A percentile compares a stretch with the other conserved stretches of the same genome.
phyloP scores from a whole-genome alignment of 53 echinoderm and acorn worm species.

The Apostichopus leukothele region DNA sequence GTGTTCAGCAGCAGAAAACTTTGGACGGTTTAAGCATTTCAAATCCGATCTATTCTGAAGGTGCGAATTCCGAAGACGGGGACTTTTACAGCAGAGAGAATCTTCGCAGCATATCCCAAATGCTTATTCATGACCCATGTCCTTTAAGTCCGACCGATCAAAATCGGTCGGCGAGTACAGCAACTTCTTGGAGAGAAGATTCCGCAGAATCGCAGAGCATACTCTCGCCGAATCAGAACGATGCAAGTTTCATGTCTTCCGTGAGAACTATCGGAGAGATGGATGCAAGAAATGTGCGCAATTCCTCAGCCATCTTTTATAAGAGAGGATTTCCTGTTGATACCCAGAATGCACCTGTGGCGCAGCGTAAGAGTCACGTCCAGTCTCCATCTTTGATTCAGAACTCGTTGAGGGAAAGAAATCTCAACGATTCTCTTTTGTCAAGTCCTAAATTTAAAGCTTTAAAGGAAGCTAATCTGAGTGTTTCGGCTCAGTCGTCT shows the following conservation, averaged over 20 bases:
- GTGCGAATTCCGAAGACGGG: neutral
- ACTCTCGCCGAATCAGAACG: neutral
- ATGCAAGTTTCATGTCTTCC: neutral
- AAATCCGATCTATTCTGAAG: neutral
- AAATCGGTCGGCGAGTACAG: neutral
- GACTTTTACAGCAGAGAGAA: conserved; percentile 33
- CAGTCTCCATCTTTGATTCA: neutral
- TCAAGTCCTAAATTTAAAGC: conserved; percentile 35
- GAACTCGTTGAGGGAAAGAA: neutral
- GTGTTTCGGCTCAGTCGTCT: neutral
- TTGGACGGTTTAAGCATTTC: neutral
- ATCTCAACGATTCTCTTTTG: conserved; percentile 11
- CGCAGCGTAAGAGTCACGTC: neutral
- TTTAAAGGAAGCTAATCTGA: neutral
- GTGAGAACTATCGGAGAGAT: neutral
- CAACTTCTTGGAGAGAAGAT: neutral
- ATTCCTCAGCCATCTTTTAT: neutral
- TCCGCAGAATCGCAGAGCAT: neutral
- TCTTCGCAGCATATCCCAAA: conserved; percentile 7
- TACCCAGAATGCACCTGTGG: neutral
- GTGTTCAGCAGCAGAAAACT: neutral
- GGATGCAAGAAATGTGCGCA: neutral
- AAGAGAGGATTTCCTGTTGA: no score
- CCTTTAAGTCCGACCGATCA: neutral
- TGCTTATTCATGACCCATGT: neutral